Evolutionary conservation across 2,888 invertebrate species (phyloP), one percentile per base, ranked within the genome.

Genomic region (Synanthedon andrenaeformis): DNA sequence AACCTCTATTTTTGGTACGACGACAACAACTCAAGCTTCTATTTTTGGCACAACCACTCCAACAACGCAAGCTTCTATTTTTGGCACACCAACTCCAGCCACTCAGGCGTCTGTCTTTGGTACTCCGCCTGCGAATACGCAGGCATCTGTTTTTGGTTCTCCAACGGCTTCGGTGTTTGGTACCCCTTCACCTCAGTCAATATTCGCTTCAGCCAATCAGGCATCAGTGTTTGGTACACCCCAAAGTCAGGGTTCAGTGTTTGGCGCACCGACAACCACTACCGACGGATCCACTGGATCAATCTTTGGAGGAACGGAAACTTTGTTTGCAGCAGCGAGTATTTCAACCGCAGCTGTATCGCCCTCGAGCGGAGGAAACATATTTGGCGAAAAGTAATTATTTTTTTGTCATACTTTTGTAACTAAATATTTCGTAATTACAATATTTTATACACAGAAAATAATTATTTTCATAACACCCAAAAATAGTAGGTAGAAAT

Each of bases 341-440:
- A 88, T 88, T 62, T 85, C 87, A 0, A 81, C 86, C 0, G 82
- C 82, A 0, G 81, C 66, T 51, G 76, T 82, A 0, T 64, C 78
- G 4, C 74, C 66, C 23, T 61, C 64, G 1, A 74, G 67, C 48
- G 74, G 76, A 28, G 82, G 82, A 51, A 84, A 69, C 61, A 78
- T 84, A 58, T 86, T 87, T 62, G 82, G 82, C 19, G 72, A 74
- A 60, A 71, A 79, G 85, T 84, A 67, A 72, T 59, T 49, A 12
- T 49, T 52, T 41, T 23, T 13, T 49, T 17, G 11, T 45, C 3
- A 45, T 11, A 13, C 6, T 45, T 45, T 10, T 8, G 2, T 35
- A 35, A 35, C 6, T 35, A 28, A 28, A 28, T n/a, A n/a, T 45
- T 45, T 14, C 1, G 45, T 45, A 13, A 13, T 45, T 4, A 45